Conservation (phyloP, 2,888 invertebrate species). For the Leptinotarsa juncta region DNA sequence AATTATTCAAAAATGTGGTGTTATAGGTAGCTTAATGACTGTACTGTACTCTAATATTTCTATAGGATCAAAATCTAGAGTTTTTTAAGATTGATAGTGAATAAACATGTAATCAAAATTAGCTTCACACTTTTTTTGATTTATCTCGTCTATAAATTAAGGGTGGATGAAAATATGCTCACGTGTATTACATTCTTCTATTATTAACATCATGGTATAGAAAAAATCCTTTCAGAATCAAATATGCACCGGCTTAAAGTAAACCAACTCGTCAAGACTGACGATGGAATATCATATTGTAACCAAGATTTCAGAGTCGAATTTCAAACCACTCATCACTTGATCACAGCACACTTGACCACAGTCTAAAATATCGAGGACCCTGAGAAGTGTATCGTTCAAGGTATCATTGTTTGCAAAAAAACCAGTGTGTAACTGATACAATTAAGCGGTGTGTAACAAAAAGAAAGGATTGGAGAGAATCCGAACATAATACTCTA, state of each 20-base stretch:
- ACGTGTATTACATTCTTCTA: too few species aligned
- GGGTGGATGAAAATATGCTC: too few species aligned
- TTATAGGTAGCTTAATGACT: too few species aligned
- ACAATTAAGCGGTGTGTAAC: conserved; percentile 25
- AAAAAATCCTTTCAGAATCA: neutral
- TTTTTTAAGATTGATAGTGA: too few species aligned
- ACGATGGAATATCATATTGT: conserved; percentile 46
- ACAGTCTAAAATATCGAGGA: conserved; percentile 45
- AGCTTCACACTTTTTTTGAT: too few species aligned
- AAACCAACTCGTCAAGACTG: neutral
- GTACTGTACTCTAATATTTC: too few species aligned
- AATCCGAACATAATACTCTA: conserved; percentile 20
- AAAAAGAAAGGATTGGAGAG: conserved; percentile 14
- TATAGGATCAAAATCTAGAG: too few species aligned
- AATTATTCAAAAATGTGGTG: too few species aligned
- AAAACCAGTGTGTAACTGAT: conserved; percentile 38
- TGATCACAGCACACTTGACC: conserved; percentile 40
- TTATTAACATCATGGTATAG: too few species aligned
- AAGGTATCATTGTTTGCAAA: conserved; percentile 45
- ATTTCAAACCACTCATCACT: conserved; percentile 52
- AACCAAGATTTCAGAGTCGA: conserved; percentile 44
- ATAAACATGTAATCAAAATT: too few species aligned
- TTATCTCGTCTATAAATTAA: too few species aligned
- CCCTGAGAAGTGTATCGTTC: conserved; percentile 45
- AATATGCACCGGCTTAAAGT: neutral